phyloP scores from a whole-genome alignment of 2,888 invertebrate genomes.

The Dromius quadrimaculatus region DNA sequence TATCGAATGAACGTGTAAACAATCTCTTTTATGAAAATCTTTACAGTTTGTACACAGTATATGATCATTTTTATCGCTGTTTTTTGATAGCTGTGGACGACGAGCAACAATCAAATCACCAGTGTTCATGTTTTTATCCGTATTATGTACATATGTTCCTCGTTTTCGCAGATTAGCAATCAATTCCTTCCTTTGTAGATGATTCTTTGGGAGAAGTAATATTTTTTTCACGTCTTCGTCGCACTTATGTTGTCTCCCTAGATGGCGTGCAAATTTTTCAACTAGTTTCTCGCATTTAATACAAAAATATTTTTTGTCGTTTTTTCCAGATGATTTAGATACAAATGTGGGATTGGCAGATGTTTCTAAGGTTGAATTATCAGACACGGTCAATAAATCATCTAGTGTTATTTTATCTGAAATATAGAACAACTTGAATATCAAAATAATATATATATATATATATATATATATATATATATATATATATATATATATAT shows the following conservation, averaged over 20 bases:
- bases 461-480: too few species aligned
- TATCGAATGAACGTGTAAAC: neutral
- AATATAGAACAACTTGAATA: too few species aligned
- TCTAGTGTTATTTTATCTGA: too few species aligned
- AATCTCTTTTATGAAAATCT: neutral
- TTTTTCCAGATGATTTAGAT: constrained; percentile 5
- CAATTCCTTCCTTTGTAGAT: neutral
- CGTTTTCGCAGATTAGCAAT: neutral
- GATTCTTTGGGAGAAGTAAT: neutral
- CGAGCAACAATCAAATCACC: neutral
- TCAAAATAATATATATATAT: too few species aligned
- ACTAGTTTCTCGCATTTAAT: neutral
- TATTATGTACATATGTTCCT: neutral
- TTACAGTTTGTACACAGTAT: neutral
- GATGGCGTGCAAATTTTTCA: neutral
- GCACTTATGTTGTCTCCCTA: neutral
- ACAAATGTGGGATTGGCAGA: too few species aligned
- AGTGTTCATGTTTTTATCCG: neutral
- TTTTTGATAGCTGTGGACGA: neutral
- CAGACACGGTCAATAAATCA: too few species aligned
- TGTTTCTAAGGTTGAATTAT: too few species aligned
- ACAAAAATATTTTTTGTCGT: constrained; percentile 4
- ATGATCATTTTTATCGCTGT: neutral
- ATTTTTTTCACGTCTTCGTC: neutral
- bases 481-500: too few species aligned